Conservation (phyloP, 2,888 invertebrate genomes). For the Nemapogon koenigi region DNA sequence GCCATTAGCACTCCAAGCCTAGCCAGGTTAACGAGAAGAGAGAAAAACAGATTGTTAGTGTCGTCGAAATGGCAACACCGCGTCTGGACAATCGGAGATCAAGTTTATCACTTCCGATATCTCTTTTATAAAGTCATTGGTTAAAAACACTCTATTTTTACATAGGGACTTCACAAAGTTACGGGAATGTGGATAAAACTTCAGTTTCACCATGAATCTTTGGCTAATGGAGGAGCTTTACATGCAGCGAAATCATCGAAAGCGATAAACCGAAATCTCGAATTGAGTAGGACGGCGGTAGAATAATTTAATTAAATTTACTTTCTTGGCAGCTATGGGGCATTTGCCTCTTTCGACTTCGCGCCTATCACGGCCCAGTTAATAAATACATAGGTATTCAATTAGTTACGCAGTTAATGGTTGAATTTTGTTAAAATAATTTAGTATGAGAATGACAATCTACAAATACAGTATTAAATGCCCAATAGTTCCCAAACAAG, state of each 20-base stretch:
- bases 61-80: slow-evolving; percentile 61
- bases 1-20: slow-evolving; percentile 82
- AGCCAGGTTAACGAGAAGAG: slow-evolving; percentile 76
- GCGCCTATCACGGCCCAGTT: slow-evolving; percentile 57
- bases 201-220: background rate
- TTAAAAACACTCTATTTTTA: background rate
- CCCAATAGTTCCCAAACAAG: slow-evolving; percentile 63
- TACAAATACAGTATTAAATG: slow-evolving; percentile 64
- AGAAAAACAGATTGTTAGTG: slow-evolving; percentile 76
- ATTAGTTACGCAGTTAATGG: slow-evolving; percentile 65
- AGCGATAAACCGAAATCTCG: slow-evolving; percentile 53
- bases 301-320: slow-evolving; percentile 4
- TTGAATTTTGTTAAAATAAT: slow-evolving; percentile 61
- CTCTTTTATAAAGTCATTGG: background rate
- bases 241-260: slow-evolving; percentile 44
- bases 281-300: slow-evolving; percentile 40
- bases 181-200: no score
- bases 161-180: no score
- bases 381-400: slow-evolving; percentile 46
- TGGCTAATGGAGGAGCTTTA: background rate
- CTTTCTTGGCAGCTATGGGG: slow-evolving; percentile 57
- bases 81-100: slow-evolving; percentile 26
- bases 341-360: no score
- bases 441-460: slow-evolving; percentile 64
- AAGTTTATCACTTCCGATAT: slow-evolving; percentile 9